These are phyloP conservation scores for Drosophila saltans DNA, from an alignment of 1,140 invertebrate genomes.

Conservation along the genomic window DNA sequence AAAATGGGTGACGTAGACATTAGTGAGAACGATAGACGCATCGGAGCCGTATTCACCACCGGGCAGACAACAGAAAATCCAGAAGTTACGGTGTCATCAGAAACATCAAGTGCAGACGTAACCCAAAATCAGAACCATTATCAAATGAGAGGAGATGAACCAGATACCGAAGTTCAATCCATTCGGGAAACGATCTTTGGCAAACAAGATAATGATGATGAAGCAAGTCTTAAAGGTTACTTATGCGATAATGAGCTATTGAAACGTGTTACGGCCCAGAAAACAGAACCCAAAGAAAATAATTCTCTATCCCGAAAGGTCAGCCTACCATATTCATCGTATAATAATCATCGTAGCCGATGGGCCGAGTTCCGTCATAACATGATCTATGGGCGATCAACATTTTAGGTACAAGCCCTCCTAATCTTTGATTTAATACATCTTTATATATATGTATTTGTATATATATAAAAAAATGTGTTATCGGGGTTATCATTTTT, in stretches of 20 bases:
- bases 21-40: neutral
- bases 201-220: slow-evolving; percentile 18
- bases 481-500: neutral
- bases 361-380: slow-evolving; percentile 65
- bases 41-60: neutral
- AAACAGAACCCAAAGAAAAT: neutral
- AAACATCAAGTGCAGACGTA: neutral
- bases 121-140: neutral
- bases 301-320: slow-evolving; percentile 39
- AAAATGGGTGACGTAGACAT: neutral
- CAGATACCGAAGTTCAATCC: slow-evolving; percentile 1
- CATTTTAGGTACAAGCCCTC: slow-evolving; percentile 13
- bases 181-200: slow-evolving; percentile 43
- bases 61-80: neutral
- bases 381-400: slow-evolving; percentile 49
- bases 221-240: slow-evolving; percentile 1
- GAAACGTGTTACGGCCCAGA: neutral
- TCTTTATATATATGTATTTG: no score
- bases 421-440: no score
- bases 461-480: neutral
- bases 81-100: no score
- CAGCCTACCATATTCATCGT: slow-evolving; percentile 52
- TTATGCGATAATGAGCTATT: slow-evolving; percentile 36
- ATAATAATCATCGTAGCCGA: slow-evolving; percentile 43
- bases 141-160: neutral